These are phyloP conservation scores for Euproctis similis DNA, from an alignment of 2,888 invertebrate genomes.

Conservation along the genomic window DNA sequence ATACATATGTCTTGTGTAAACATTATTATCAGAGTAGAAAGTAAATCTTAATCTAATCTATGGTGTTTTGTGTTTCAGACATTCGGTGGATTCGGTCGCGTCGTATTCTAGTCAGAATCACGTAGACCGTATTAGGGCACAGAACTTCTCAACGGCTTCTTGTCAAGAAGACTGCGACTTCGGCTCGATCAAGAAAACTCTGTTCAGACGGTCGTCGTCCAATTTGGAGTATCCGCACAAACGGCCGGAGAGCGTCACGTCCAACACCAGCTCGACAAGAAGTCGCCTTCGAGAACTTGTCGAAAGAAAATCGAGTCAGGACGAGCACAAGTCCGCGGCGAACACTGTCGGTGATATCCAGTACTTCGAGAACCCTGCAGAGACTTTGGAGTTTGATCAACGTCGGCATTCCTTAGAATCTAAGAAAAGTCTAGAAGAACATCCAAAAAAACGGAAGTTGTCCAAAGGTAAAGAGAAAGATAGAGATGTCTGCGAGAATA, in stretches of 20 bases:
- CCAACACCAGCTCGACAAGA: constrained; percentile 70
- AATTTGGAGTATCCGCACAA: constrained; percentile 62
- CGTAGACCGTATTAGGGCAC: constrained; percentile 75
- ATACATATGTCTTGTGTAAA: constrained; percentile 46
- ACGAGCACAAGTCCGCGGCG: constrained; percentile 66
- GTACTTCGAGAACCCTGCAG: constrained; percentile 70
- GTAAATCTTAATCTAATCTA: constrained; percentile 56
- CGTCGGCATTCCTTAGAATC: constrained; percentile 59
- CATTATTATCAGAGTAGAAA: constrained; percentile 41
- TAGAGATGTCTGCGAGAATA: constrained; percentile 48
- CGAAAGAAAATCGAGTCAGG: constrained; percentile 71
- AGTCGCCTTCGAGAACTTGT: constrained; percentile 72
- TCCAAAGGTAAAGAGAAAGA: constrained; percentile 59
- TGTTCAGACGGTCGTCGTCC: constrained; percentile 66
- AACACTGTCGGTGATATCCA: constrained; percentile 68
- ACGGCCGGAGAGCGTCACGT: constrained; percentile 67
- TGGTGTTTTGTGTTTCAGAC: constrained; percentile 61
- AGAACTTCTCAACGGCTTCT: constrained; percentile 73
- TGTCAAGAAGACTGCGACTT: constrained; percentile 71
- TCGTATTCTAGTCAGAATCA: constrained; percentile 77
- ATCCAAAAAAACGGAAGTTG: constrained; percentile 63
- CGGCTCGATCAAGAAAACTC: constrained; percentile 70
- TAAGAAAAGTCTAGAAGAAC: constrained; percentile 61
- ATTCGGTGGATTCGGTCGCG: constrained; percentile 77
- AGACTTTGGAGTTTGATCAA: constrained; percentile 66